Conservation (phyloP, 2,113 vertebrate genomes). For the Ptyas mucosa region DNA sequence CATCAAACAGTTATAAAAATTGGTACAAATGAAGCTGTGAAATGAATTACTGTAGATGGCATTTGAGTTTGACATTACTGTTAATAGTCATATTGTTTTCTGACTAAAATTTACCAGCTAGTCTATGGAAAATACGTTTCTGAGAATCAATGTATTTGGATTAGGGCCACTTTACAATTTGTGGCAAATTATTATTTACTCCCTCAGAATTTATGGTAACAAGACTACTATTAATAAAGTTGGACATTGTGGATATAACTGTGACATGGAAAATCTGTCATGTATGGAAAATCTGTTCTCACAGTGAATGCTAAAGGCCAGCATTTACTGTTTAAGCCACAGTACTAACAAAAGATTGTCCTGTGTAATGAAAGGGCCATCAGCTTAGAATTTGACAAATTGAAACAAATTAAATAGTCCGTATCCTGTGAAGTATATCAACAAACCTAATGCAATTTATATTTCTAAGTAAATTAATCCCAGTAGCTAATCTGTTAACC, state of each 20-base stretch:
- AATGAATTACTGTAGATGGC: slow-evolving; percentile 47
- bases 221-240: slow-evolving; percentile 48
- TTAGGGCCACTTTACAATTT: slow-evolving; percentile 53
- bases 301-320: slow-evolving; percentile 40
- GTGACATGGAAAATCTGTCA: background rate
- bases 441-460: slow-evolving; percentile 24
- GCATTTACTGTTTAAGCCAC: slow-evolving; percentile 31
- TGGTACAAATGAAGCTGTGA: slow-evolving; percentile 22
- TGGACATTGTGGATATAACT: slow-evolving; percentile 32
- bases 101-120: slow-evolving; percentile 40
- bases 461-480: background rate
- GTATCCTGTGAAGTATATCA: background rate
- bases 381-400: background rate
- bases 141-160: slow-evolving; percentile 36
- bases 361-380: background rate
- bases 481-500: slow-evolving; percentile 7
- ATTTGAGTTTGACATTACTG: slow-evolving; percentile 51
- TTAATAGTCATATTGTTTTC: slow-evolving; percentile 56
- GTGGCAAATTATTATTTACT: slow-evolving; percentile 47
- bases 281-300: slow-evolving; percentile 35
- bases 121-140: slow-evolving; percentile 47
- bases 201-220: slow-evolving; percentile 49
- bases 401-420: slow-evolving; percentile 8
- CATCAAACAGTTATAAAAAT: slow-evolving; percentile 19
- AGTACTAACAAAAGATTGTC: background rate